These are phyloP conservation scores for Lepidurus packardi DNA, from an alignment of 1,140 invertebrate species.

Conservation along the genomic window DNA sequence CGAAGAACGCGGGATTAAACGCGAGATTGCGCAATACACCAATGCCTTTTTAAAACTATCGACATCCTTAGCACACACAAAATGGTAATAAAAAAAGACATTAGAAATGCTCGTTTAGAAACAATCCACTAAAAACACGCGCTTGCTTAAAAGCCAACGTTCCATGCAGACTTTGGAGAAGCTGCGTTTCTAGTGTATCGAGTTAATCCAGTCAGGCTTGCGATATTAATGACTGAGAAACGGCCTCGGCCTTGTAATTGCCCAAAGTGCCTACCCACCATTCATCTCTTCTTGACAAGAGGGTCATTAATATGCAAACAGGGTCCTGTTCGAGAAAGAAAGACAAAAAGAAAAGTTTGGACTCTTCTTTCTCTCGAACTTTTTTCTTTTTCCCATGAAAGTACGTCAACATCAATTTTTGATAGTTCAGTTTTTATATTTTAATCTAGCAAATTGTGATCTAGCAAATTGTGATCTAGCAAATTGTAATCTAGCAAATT, in stretches of 20 bases:
- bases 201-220: not conserved
- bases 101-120: not conserved
- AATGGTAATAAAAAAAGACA: not conserved
- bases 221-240: slow-evolving; percentile 15
- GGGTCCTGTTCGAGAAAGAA: not conserved
- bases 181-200: not conserved
- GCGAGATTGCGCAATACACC: not conserved
- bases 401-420: not conserved
- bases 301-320: slow-evolving; percentile 10
- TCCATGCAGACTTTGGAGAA: not conserved
- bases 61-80: not conserved
- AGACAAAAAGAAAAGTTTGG: not conserved
- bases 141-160: not conserved
- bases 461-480: too few relatives aligned
- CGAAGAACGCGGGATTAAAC: not conserved
- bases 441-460: too few relatives aligned
- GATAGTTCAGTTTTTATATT: not conserved
- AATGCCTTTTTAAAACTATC: not conserved
- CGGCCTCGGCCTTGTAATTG: slow-evolving; percentile 12
- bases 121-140: not conserved
- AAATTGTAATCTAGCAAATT: too few relatives aligned
- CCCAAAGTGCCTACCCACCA: slow-evolving; percentile 8
- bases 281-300: not conserved
- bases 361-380: not conserved
- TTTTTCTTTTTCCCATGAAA: not conserved